Conservation (phyloP, 2,113 vertebrate genomes). For the Nyctibius bracteatus region DNA sequence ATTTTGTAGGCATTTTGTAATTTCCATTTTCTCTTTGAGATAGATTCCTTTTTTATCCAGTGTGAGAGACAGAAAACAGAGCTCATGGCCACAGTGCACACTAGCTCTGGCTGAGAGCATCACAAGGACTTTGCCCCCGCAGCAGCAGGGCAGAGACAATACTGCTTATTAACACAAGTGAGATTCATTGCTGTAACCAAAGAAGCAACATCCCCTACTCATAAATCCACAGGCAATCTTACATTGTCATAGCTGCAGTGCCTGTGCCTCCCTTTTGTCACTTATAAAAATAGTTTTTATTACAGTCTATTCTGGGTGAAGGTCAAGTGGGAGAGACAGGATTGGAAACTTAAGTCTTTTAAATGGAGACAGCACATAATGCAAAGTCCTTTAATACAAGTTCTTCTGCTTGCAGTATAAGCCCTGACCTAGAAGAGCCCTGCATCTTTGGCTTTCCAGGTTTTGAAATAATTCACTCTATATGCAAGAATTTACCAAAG, state of each 20-base stretch:
- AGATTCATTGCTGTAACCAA: conserved; percentile 21
- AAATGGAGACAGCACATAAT: neutral
- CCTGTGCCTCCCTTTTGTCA: neutral
- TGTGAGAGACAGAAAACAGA: neutral
- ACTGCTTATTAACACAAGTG: neutral
- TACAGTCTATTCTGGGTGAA: neutral
- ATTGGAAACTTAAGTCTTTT: neutral
- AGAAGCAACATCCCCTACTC: neutral
- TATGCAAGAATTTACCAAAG: neutral
- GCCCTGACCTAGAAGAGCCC: neutral
- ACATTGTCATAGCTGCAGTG: neutral
- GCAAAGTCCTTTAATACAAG: neutral
- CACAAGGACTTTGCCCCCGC: neutral
- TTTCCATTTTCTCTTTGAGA: neutral
- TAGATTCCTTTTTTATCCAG: neutral
- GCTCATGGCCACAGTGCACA: neutral
- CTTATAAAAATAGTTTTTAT: conserved; percentile 38
- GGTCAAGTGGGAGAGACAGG: neutral
- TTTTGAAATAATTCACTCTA: conserved; percentile 7
- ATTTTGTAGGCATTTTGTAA: neutral
- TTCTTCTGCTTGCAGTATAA: neutral
- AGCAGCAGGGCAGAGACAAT: neutral
- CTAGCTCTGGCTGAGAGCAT: neutral
- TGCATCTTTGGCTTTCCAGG: neutral
- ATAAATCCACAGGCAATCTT: conserved; percentile 45